A percentile compares a stretch with the other conserved stretches of the same genome.
Conservation (phyloP, 2,888 invertebrate genomes). For the Saturnia pavonia region DNA sequence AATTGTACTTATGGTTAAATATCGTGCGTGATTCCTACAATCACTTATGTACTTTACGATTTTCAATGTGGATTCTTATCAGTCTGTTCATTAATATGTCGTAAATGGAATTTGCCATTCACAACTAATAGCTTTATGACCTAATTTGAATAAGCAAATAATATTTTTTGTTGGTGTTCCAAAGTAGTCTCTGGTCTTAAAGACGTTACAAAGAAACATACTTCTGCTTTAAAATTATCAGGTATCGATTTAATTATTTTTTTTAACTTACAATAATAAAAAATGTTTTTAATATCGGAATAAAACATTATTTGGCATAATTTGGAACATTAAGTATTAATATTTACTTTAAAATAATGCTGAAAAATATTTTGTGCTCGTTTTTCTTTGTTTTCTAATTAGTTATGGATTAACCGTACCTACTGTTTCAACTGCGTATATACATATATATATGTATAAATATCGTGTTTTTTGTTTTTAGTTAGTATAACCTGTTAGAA, state of each 20-base stretch:
- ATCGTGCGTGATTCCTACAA: no score
- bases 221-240: no score
- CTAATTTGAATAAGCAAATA: neutral
- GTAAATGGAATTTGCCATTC: neutral
- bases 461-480: conserved; percentile 1
- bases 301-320: neutral
- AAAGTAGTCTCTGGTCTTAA: no score
- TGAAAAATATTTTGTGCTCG: conserved; percentile 11
- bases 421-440: neutral
- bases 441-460: no score
- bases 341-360: conserved; percentile 3
- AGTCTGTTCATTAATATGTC: neutral
- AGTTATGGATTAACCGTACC: conserved; percentile 6
- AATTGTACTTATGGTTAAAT: no score
- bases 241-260: no score
- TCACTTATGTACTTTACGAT: no score
- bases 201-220: no score
- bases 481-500: neutral
- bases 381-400: conserved; percentile 8
- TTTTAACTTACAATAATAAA: neutral
- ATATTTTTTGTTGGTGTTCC: neutral
- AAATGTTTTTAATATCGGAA: neutral
- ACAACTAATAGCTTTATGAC: neutral
- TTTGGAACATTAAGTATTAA: neutral
- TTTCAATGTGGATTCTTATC: no score